Conservation (phyloP, 2,888 invertebrate genomes). For the Pteria penguin region DNA sequence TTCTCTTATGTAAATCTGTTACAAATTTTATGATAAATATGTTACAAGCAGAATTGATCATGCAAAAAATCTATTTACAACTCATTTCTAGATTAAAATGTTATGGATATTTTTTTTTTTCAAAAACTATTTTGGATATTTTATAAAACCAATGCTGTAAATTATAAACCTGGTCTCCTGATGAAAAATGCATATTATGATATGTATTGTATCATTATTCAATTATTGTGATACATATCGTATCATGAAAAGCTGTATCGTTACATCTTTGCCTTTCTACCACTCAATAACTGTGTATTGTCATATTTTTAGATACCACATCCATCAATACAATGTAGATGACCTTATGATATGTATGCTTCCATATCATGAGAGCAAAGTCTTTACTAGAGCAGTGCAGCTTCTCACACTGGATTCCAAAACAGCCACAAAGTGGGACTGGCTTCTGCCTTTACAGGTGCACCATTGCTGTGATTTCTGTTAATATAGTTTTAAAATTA, state of each 20-base stretch:
- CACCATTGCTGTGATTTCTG: too few relatives aligned
- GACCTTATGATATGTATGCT: conserved; percentile 89
- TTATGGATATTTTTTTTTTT: too few relatives aligned
- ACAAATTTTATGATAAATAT: too few relatives aligned
- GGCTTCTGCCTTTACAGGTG: conserved; percentile 85
- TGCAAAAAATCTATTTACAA: too few relatives aligned
- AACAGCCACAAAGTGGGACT: conserved; percentile 79
- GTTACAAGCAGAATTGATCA: too few relatives aligned
- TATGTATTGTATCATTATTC: too few relatives aligned
- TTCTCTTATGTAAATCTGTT: too few relatives aligned
- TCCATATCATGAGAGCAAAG: conserved; percentile 95
- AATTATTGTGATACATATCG: too few relatives aligned
- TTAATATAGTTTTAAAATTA: neutral
- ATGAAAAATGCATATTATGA: neutral
- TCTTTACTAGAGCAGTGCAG: conserved; percentile 90
- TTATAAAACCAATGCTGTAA: neutral
- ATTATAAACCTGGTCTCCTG: neutral
- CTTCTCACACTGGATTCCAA: conserved; percentile 83
- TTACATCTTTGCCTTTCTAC: too few relatives aligned
- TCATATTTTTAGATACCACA: conserved; percentile 86
- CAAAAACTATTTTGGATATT: neutral
- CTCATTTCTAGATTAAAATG: too few relatives aligned
- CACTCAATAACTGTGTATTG: too few relatives aligned
- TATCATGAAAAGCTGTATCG: too few relatives aligned
- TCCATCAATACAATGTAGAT: conserved; percentile 93